Evolutionary conservation across 2,113 vertebrate species (phyloP).

Genomic region (Syngnathus scovelli): DNA sequence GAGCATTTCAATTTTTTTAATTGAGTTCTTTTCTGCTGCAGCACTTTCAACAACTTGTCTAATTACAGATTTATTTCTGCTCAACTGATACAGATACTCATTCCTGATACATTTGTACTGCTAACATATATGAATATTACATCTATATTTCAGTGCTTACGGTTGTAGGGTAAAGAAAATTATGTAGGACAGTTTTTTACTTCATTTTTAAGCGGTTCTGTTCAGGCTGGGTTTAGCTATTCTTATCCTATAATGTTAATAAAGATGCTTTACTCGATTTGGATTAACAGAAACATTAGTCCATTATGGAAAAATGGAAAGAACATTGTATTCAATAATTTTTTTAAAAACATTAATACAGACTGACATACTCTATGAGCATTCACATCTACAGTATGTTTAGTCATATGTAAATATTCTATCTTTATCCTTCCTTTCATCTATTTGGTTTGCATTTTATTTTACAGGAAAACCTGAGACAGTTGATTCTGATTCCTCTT

Average conservation of each 20-base stretch:
- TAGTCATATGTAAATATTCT: not conserved
- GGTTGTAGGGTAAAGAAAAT: not conserved
- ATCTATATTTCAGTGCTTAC: not conserved
- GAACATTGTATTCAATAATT: not conserved
- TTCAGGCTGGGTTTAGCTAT: not conserved
- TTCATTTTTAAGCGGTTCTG: not conserved
- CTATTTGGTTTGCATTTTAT: not conserved
- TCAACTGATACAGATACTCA: not conserved
- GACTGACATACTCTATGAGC: not conserved
- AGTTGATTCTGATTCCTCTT: slow-evolving; percentile 63
- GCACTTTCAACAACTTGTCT: not conserved
- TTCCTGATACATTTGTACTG: not conserved
- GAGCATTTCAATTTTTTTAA: not conserved
- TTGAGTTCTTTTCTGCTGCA: not conserved
- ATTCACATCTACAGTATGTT: not conserved
- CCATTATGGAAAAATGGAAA: not conserved
- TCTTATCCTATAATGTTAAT: slow-evolving; percentile 4
- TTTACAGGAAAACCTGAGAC: slow-evolving; percentile 60
- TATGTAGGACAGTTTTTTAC: not conserved
- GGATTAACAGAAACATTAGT: not conserved
- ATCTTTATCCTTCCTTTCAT: slow-evolving; percentile 8
- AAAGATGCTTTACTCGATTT: not conserved
- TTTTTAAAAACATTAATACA: not conserved
- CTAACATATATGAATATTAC: not conserved
- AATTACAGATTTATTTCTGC: not conserved